Evolutionary conservation across 2,113 vertebrate species (phyloP).

Genomic region (Strix uralensis): DNA sequence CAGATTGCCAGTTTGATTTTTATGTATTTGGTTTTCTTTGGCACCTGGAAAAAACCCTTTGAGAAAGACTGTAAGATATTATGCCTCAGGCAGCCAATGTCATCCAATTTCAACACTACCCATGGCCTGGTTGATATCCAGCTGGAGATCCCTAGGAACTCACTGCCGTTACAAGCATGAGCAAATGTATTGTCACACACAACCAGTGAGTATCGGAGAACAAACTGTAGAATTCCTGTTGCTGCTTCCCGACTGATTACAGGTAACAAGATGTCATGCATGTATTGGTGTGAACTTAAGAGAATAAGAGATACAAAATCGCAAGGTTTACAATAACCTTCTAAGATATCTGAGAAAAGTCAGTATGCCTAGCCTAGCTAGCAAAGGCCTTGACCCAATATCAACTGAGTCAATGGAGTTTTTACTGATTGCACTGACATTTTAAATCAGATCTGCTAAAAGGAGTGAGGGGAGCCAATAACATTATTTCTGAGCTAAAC

Average conservation of each 20-base stretch:
- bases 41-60: neutral
- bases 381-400: neutral
- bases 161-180: neutral
- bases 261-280: neutral
- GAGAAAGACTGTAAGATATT: neutral
- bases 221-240: neutral
- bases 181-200: neutral
- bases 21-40: constrained; percentile 1
- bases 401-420: neutral
- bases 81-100: neutral
- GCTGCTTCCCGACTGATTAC: neutral
- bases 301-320: neutral
- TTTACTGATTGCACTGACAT: neutral
- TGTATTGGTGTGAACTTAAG: neutral
- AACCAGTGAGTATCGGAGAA: neutral
- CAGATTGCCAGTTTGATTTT: neutral
- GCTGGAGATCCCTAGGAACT: neutral
- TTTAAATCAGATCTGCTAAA: neutral
- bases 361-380: neutral
- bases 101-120: neutral
- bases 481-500: neutral
- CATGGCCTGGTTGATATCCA: neutral
- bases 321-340: neutral
- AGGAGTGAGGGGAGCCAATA: neutral
- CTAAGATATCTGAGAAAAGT: neutral